Base-by-base conservation (phyloP, 1,140 invertebrate genomes). In the Drosophila funebris region DNA sequence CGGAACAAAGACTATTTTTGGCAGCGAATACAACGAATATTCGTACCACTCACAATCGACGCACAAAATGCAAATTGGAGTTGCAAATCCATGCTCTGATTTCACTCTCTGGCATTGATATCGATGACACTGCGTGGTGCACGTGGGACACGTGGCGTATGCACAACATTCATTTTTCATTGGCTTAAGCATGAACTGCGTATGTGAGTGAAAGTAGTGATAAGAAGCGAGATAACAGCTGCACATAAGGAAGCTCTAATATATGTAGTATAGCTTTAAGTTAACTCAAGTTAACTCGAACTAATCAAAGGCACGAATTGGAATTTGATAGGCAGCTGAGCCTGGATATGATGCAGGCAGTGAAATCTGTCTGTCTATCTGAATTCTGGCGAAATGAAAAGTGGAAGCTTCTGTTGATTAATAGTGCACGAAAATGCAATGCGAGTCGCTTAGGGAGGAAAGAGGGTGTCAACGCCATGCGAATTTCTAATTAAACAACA, bases 401-500 rank as follows among this genome's bases (percentile, higher is more conserved):
- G 50, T 27, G 36, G 24, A 8, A 44, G 18, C 3, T 31, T 20
- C 63, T 37, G 24, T 56, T 68, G 56, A 68, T 61, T 50, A 73
- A 73, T 68, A 43, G 71, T 54, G 60, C 60, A 43, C 24, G 11
- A 44, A 58, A 56, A 24, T 57, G 66, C 36, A 68, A 37, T 57
- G 13, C 57, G 29, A 63, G 43, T 18, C 11, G 20, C 44, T 4
- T 6, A 5, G 36, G 60, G 9, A 29, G 31, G 5, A 3, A 37
- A 74, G 29, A 56, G 58, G 66, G 44, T 74, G 71, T 64, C 61
- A 77, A 37, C 58, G 36, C 39, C 54, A 77, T 54, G 37, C 66
- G 48, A 43, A 44, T 58, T 54, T 31, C 63, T 76, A 76, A 76
- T 76, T 73, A 76, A n/a, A 50, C 57, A 69, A 44, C 46, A 76